Conservation (phyloP, 2,113 vertebrate genomes). For the Trinectes maculatus region DNA sequence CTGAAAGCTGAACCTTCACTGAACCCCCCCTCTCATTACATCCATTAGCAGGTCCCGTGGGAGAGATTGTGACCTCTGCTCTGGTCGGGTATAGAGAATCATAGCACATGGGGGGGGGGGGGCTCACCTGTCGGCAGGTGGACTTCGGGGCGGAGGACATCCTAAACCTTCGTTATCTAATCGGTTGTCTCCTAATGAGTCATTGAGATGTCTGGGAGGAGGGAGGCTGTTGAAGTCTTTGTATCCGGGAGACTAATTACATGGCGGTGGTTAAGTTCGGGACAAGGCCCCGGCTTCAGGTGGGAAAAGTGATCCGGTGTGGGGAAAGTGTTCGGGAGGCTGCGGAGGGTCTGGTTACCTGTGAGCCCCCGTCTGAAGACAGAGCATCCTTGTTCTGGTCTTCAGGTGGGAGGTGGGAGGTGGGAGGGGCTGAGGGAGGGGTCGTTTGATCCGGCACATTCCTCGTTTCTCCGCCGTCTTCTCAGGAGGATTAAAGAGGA, state of each 20-base stretch:
- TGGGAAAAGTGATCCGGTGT: conserved; percentile 63
- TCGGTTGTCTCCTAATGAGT: conserved; percentile 82
- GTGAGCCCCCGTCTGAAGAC: conserved; percentile 53
- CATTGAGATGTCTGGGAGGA: conserved; percentile 64
- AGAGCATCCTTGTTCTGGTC: conserved; percentile 68
- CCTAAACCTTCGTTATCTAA: conserved; percentile 74
- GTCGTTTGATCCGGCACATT: conserved; percentile 66
- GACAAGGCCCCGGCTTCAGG: conserved; percentile 70
- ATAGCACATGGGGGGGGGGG: not conserved
- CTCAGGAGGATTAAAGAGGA: conserved; percentile 72
- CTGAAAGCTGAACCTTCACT: conserved; percentile 22
- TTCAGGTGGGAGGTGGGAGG: not conserved
- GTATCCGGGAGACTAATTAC: conserved; percentile 80
- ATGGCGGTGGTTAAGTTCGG: conserved; percentile 69
- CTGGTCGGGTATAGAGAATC: conserved; percentile 49
- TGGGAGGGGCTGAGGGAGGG: not conserved
- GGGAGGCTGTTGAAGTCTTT: conserved; percentile 62
- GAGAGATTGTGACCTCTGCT: conserved; percentile 44
- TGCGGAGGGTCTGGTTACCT: conserved; percentile 54
- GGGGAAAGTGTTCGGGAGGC: conserved; percentile 36
- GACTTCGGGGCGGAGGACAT: conserved; percentile 60
- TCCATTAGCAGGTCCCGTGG: conserved; percentile 70
- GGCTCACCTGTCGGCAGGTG: conserved; percentile 80
- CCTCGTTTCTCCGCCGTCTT: conserved; percentile 47
- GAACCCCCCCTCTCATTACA: conserved; percentile 32